A percentile compares a stretch with the other conserved stretches of the same genome.
These are phyloP conservation scores for Actenoides hombroni DNA, from an alignment of 2,113 vertebrate species.

Conservation along the genomic window DNA sequence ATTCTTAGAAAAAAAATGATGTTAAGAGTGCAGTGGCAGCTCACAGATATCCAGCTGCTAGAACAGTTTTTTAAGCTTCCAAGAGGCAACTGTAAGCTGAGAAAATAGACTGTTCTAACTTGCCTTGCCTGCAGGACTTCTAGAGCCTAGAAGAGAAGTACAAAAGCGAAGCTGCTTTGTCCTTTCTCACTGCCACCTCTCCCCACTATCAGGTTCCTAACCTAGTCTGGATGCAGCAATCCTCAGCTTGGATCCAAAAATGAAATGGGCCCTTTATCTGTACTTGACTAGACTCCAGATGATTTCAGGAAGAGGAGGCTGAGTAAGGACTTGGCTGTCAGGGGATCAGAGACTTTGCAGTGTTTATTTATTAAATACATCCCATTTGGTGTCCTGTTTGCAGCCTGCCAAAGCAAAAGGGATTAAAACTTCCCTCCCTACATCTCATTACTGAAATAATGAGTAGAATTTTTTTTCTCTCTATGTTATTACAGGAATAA, in stretches of 20 bases:
- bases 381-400: conserved; percentile 2
- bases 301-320: conserved; percentile 41
- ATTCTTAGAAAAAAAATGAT: neutral
- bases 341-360: neutral
- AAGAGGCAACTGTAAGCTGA: neutral
- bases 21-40: neutral
- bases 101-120: neutral
- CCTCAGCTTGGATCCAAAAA: neutral
- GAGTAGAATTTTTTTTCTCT: neutral
- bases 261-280: conserved; percentile 16
- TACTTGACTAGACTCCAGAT: conserved; percentile 23
- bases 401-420: conserved; percentile 21
- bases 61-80: neutral
- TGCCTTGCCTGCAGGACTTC: neutral
- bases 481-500: conserved; percentile 16
- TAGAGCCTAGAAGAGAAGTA: neutral
- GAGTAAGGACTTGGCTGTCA: conserved; percentile 41
- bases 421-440: neutral
- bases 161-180: neutral
- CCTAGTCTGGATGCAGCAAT: neutral
- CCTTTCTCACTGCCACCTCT: neutral
- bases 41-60: neutral
- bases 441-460: conserved; percentile 13
- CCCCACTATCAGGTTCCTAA: neutral
- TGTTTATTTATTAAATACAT: conserved; percentile 47